phyloP scores from a whole-genome alignment of 2,113 vertebrate genomes.

The Sapayoa aenigma region DNA sequence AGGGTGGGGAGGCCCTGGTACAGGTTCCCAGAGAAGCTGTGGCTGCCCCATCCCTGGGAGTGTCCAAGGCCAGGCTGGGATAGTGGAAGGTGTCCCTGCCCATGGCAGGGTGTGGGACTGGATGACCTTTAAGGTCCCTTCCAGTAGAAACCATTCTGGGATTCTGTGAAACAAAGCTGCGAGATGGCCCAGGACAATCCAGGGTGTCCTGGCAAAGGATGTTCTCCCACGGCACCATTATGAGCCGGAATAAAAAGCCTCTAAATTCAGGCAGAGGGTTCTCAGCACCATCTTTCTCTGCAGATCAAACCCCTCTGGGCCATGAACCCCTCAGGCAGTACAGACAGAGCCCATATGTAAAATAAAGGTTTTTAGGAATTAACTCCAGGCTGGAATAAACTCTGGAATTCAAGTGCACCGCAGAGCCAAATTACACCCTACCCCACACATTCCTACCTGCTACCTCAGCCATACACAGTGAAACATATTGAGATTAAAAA shows the following conservation, averaged over 20 bases:
- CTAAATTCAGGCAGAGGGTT: rapidly evolving
- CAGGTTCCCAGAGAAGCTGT: background rate
- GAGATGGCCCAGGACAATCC: background rate
- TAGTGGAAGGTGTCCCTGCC: rapidly evolving
- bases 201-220: rapidly evolving
- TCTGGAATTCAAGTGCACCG: background rate
- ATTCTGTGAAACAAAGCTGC: background rate
- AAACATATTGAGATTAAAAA: background rate
- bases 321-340: background rate
- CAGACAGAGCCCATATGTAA: background rate
- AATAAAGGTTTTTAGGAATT: background rate
- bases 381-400: background rate
- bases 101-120: background rate
- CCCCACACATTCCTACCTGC: rapidly evolving
- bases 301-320: background rate
- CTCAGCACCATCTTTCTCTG: background rate
- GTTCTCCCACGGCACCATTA: background rate
- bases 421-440: background rate
- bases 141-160: background rate
- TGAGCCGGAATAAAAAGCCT: background rate
- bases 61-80: rapidly evolving
- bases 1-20: background rate
- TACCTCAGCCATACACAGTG: background rate
- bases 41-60: background rate
- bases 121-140: background rate